Evolutionary conservation across 2,888 invertebrate genomes (phyloP).

Genomic region (Caenorhabditis sp.): DNA sequence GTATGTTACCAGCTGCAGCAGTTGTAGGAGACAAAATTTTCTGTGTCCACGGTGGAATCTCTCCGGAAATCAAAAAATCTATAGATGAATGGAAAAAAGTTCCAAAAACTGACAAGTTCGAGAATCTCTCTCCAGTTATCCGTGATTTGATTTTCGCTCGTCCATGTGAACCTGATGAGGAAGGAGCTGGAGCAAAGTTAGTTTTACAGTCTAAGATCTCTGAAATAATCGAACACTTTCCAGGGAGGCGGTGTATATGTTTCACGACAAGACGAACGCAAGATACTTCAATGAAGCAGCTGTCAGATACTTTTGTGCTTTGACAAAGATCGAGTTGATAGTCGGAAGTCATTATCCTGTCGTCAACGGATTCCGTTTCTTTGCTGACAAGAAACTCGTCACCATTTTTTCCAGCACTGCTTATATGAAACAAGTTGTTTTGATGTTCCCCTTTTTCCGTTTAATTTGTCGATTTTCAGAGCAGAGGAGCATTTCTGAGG

Average conservation of each 20-base stretch:
- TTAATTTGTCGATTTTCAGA: not conserved
- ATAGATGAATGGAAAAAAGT: conserved; percentile 13
- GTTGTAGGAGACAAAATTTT: conserved; percentile 41
- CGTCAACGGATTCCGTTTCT: conserved; percentile 37
- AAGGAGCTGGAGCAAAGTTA: conserved; percentile 20
- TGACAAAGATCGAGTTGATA: conserved; percentile 31
- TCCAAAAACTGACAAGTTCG: not conserved
- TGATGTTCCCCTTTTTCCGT: not conserved
- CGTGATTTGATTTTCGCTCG: conserved; percentile 30
- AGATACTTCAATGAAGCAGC: conserved; percentile 38
- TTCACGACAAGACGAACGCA: not conserved
- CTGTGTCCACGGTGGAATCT: conserved; percentile 51
- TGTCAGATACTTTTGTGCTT: conserved; percentile 27
- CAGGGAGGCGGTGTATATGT: conserved; percentile 7
- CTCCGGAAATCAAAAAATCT: conserved; percentile 1
- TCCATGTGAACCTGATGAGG: conserved; percentile 27
- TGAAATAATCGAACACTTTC: not conserved
- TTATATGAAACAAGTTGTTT: not conserved
- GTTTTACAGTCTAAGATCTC: not conserved
- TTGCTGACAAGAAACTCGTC: conserved; percentile 24
- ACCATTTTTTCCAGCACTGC: conserved; percentile 33
- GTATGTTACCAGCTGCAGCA: conserved; percentile 36
- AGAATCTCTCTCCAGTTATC: not conserved
- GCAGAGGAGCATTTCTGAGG: conserved; percentile 30
- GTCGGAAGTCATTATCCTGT: conserved; percentile 36